Conservation (phyloP, 2,113 vertebrate genomes). For the Riparia riparia region DNA sequence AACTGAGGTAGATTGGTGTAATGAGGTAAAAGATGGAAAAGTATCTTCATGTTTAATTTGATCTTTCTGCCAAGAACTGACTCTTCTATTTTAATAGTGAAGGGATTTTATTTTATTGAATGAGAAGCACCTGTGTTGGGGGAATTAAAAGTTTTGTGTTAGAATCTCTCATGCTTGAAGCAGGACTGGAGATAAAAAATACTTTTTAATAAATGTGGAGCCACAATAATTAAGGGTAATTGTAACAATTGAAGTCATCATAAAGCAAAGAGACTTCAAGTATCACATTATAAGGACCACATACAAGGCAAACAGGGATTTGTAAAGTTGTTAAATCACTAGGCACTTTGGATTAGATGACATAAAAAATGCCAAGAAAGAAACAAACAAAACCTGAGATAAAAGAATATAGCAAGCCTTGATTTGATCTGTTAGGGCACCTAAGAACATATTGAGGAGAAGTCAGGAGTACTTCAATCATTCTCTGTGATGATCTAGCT, state of each 20-base stretch:
- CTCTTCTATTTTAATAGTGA: not conserved
- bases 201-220: not conserved
- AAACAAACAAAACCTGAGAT: not conserved
- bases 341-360: not conserved
- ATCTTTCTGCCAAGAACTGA: not conserved
- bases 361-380: not conserved
- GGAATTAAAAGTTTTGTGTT: not conserved
- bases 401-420: not conserved
- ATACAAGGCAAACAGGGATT: not conserved
- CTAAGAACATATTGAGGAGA: not conserved
- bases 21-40: not conserved
- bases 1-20: not conserved
- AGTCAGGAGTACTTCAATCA: not conserved
- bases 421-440: not conserved
- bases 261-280: not conserved
- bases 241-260: not conserved
- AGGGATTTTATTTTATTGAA: not conserved
- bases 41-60: not conserved
- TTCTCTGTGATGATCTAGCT: not conserved
- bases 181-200: not conserved
- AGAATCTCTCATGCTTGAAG: not conserved
- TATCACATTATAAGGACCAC: not conserved
- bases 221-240: not conserved
- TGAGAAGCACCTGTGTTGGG: not conserved
- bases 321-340: not conserved